phyloP scores from a whole-genome alignment of 2,113 vertebrate species.

The Strigops habroptila region DNA sequence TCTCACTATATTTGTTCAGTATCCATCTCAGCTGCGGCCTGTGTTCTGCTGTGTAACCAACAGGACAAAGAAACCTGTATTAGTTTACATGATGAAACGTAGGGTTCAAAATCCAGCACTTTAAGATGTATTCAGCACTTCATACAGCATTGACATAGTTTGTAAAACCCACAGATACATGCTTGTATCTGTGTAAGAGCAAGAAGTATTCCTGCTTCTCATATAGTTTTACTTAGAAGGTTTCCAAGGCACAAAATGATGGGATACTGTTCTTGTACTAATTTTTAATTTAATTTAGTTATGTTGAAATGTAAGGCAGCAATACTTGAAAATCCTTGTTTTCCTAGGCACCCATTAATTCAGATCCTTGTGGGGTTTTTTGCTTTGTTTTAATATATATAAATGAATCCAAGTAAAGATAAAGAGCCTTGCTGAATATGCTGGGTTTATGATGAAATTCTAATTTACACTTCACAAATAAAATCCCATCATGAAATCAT shows the following conservation, averaged over 20 bases:
- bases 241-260: background rate
- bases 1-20: background rate
- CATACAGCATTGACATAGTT: background rate
- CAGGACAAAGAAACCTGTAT: background rate
- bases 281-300: background rate
- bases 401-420: background rate
- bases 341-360: background rate
- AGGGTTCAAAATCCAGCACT: background rate
- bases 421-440: background rate
- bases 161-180: background rate
- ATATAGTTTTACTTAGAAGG: background rate
- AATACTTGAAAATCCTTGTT: background rate
- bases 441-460: background rate
- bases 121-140: background rate
- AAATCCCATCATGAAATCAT: background rate
- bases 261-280: background rate
- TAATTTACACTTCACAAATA: constrained; percentile 23
- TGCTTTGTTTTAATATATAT: background rate
- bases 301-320: background rate
- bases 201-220: background rate
- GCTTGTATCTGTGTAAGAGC: background rate
- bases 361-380: background rate
- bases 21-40: background rate
- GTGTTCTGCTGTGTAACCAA: background rate
- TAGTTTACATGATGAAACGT: background rate